phyloP scores from a whole-genome alignment of 2,797 vertebrate species.

The Sebastes variabilis region DNA sequence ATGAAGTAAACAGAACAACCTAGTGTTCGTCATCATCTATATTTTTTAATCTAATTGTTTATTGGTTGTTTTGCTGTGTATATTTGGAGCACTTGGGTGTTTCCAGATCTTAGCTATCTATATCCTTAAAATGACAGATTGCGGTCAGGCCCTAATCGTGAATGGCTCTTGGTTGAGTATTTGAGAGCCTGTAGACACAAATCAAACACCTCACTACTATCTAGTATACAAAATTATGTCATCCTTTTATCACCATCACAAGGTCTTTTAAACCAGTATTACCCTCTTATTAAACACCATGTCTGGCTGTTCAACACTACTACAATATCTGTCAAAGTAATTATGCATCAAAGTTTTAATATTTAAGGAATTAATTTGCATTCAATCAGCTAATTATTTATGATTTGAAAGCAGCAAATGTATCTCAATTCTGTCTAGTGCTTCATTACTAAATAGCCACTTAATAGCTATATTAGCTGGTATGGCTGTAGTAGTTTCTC shows the following conservation, averaged over 20 bases:
- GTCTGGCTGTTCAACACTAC: background rate
- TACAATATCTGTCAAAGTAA: background rate
- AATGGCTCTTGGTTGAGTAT: slow-evolving; percentile 94
- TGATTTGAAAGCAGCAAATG: background rate
- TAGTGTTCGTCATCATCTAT: background rate
- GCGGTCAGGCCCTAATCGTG: slow-evolving; percentile 60
- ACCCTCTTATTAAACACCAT: background rate
- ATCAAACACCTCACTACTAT: slow-evolving; percentile 28
- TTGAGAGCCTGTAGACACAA: slow-evolving; percentile 93
- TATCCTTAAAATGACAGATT: slow-evolving; percentile 69
- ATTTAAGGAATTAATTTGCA: background rate
- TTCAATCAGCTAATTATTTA: background rate
- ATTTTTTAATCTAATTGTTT: background rate
- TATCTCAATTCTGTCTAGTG: background rate
- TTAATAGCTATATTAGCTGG: background rate
- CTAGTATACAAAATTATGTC: background rate
- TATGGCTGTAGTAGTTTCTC: background rate
- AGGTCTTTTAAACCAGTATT: background rate
- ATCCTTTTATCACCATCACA: background rate
- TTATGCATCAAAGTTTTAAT: background rate
- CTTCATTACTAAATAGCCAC: no score
- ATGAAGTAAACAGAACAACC: slow-evolving; percentile 11
- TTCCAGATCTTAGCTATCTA: slow-evolving; percentile 25
- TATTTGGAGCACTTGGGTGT: background rate
- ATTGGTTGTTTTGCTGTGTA: background rate